These are phyloP conservation scores for Penaeus monodon DNA, from an alignment of 2,888 invertebrate genomes.

Conservation along the genomic window DNA sequence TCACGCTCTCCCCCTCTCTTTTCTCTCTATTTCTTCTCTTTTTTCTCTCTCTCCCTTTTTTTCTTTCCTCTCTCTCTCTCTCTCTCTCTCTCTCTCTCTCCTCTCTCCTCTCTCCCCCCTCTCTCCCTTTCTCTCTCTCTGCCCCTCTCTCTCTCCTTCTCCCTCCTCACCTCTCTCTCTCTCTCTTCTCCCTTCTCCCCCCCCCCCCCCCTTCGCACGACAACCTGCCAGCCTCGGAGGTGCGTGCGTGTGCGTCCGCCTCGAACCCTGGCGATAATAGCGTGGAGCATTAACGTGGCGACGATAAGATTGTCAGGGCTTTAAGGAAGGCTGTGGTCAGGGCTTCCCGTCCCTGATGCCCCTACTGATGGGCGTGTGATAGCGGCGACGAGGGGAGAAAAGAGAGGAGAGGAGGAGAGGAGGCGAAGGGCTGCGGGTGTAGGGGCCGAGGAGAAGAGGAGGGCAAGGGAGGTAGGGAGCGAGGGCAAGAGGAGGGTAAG, in stretches of 20 bases:
- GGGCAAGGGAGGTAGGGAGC: background rate
- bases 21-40: too few relatives aligned
- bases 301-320: too few relatives aligned
- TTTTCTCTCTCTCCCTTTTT: background rate
- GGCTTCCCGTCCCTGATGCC: too few relatives aligned
- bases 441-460: background rate
- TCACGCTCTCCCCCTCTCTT: background rate
- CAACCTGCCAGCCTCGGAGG: background rate
- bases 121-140: background rate
- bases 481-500: background rate
- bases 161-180: too few relatives aligned
- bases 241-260: background rate
- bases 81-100: slow-evolving; percentile 18
- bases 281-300: too few relatives aligned
- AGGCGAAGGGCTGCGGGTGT: background rate
- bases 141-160: background rate
- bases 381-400: background rate
- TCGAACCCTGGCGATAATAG: too few relatives aligned
- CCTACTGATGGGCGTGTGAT: background rate
- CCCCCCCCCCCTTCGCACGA: background rate
- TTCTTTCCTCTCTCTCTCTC: background rate
- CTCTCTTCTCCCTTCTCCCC: background rate
- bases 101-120: background rate
- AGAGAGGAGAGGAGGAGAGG: background rate
- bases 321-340: too few relatives aligned